Evolutionary conservation across 2,797 vertebrate genomes (phyloP).

Genomic region (Hydrocynus forskahlii): DNA sequence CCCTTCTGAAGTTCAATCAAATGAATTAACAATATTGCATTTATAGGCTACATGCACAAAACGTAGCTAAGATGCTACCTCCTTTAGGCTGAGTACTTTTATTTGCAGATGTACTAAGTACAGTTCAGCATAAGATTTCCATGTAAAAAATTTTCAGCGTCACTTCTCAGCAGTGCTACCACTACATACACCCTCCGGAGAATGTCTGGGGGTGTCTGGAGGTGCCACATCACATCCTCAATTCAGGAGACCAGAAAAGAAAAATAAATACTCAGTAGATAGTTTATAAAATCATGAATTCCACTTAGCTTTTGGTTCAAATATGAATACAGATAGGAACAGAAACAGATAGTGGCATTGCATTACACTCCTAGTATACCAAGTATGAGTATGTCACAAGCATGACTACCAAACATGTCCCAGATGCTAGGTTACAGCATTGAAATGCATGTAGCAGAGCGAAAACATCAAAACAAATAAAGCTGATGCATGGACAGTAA

Average conservation of each 20-base stretch:
- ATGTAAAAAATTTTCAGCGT: not conserved
- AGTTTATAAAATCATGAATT: not conserved
- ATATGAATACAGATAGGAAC: not conserved
- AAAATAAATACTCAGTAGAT: too few species aligned
- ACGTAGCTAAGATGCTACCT: too few species aligned
- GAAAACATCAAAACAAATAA: not conserved
- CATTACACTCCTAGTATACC: not conserved
- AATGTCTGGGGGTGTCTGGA: too few species aligned
- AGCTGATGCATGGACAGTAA: not conserved
- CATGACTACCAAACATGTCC: not conserved
- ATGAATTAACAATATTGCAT: not conserved
- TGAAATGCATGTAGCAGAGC: not conserved
- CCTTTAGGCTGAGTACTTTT: too few species aligned
- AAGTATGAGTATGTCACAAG: not conserved
- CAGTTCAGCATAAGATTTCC: not conserved
- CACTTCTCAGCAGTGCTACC: not conserved
- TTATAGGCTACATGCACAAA: not conserved
- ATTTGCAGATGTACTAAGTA: too few species aligned
- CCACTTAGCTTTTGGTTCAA: not conserved
- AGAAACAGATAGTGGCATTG: not conserved
- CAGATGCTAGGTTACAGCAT: not conserved
- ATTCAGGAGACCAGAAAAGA: too few species aligned
- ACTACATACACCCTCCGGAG: too few species aligned
- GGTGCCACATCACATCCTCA: too few species aligned
- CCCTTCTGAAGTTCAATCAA: too few species aligned